Conservation (phyloP, 2,888 invertebrate species). For the Protonemura montana region DNA sequence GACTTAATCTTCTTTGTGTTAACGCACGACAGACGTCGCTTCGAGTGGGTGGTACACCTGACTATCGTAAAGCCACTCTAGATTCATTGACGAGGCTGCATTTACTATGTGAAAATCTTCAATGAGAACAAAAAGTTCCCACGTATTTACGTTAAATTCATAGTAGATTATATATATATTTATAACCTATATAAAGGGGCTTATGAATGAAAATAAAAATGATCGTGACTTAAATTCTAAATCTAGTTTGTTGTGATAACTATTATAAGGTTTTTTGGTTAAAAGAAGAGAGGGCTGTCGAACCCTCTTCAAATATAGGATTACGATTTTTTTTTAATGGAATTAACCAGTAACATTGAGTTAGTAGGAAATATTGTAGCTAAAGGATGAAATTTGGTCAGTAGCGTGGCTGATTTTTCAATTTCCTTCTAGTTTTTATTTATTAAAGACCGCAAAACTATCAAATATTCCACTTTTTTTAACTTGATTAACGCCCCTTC, state of each 20-base stretch:
- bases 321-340: not conserved
- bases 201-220: not conserved
- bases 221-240: not conserved
- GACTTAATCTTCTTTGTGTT: not conserved
- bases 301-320: not conserved
- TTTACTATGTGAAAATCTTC: not conserved
- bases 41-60: not conserved
- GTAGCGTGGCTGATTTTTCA: no score
- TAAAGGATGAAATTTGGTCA: no score
- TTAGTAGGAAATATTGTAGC: no score
- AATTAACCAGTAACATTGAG: no score
- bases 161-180: not conserved
- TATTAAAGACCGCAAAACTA: no score
- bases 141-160: not conserved
- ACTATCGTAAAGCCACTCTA: not conserved
- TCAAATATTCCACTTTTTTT: no score
- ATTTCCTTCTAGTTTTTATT: no score
- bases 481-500: no score
- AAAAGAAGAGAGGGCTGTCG: not conserved
- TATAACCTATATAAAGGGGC: not conserved
- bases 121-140: not conserved
- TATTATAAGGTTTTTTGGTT: not conserved
- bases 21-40: not conserved
- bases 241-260: not conserved
- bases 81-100: not conserved